Base-by-base conservation (phyloP, 2,113 vertebrate species). In the Cavia aperea region DNA sequence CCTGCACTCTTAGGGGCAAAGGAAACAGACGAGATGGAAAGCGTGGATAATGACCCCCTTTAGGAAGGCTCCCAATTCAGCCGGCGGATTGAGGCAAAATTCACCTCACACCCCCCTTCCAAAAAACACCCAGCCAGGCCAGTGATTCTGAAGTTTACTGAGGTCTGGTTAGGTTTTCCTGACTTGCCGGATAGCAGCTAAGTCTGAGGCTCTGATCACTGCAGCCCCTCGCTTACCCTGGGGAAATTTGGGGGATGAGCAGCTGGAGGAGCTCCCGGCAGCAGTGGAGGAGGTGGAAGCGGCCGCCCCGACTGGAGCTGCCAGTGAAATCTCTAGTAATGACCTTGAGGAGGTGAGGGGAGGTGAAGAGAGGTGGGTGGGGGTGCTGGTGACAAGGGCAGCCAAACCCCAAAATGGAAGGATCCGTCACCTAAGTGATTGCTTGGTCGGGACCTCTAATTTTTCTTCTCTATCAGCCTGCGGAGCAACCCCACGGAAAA, bases 281-380 rank as follows among this genome's bases (percentile, higher is more conserved):
- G 39, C 84, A 8, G 31, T 49, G 36, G 33, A 54, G 81, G 54
- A 6, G 77, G n/a, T 16, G 36, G 29, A 46, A 39, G 75, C 5
- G 13, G 62, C n/a, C 88, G 88, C 88, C 8, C 7, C 0, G 16
- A 81, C 91, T 26, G 24, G 62, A 94, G 86, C 92, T 39, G 92
- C 46, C 60, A 94, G 90, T 62, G 96, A 94, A 96, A 94, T 92
- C 89, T 96, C 60, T 85, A 79, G 95, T 91, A 96, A 18, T 96
- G 97, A 97, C 95, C 96, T 96, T 95, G 95, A 49, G n/a, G 94
- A 92, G 93, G 39, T 62, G 83, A n/a, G 95, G 46, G n/a, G 94
- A 92, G 93, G 39, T 70, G 83, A n/a, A 63, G 91, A 54, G n/a
- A 63, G 29, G 84, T 26, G 24, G 60, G 4, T 92, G 94, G 54